phyloP scores from a whole-genome alignment of 2,113 vertebrate genomes.

The Xiphophorus couchianus region DNA sequence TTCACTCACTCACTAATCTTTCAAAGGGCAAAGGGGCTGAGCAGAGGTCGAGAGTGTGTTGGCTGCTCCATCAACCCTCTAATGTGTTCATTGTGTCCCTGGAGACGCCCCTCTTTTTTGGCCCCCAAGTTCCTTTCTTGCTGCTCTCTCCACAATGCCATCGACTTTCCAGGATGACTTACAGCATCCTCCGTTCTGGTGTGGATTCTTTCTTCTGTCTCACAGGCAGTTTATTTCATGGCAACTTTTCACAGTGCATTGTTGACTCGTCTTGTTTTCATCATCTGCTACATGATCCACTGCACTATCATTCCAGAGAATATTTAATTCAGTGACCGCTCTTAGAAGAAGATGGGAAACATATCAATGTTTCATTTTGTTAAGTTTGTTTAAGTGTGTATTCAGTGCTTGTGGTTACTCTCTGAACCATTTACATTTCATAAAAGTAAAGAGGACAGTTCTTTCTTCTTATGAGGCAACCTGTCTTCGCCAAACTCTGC shows the following conservation, averaged over 20 bases:
- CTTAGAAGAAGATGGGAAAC: too few relatives aligned
- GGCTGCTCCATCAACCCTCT: constrained; percentile 49
- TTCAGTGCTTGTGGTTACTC: background rate
- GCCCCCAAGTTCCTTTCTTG: constrained; percentile 23
- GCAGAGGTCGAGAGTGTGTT: constrained; percentile 53
- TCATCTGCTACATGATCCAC: background rate
- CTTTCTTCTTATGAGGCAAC: background rate
- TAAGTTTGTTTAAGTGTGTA: background rate
- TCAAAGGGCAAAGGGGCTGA: constrained; percentile 49
- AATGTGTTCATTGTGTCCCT: constrained; percentile 57
- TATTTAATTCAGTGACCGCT: too few relatives aligned
- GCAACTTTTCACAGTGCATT: background rate
- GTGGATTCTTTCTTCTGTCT: constrained; percentile 6
- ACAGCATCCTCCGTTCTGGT: constrained; percentile 19
- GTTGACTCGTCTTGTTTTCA: background rate
- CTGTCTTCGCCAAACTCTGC: too few relatives aligned
- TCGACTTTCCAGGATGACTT: constrained; percentile 46
- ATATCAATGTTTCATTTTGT: background rate
- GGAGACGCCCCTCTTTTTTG: constrained; percentile 32
- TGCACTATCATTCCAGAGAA: background rate
- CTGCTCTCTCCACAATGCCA: constrained; percentile 4
- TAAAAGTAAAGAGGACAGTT: background rate
- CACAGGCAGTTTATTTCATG: background rate
- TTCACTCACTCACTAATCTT: constrained; percentile 49
- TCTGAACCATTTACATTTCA: background rate